Base-by-base conservation (phyloP, 2,888 invertebrate species). In the Dendrolimus pini region DNA sequence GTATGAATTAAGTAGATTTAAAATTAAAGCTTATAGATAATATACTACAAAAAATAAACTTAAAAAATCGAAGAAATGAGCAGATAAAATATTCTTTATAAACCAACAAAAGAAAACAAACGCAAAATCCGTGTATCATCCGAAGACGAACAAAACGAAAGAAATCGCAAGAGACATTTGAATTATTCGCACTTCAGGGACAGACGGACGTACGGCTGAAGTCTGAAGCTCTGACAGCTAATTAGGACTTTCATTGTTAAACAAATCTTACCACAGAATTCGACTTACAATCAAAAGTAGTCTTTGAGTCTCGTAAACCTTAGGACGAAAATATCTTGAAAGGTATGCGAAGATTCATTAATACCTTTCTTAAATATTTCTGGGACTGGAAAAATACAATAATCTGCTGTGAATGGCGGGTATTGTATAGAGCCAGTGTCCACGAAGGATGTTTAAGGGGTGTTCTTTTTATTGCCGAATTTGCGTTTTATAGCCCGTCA, bases 381-480 rank as follows among this genome's bases (percentile, higher is more conserved):
- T 82, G 85, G 83, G 82, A 78, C 77, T 83, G 85, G 83, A 90
- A 89, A 89, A 89, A 90, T 89, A 88, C 82, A 89, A 89, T 89
- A 89, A 90, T 88, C 85, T 80, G 74, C 75, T 75, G 72, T 83
- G 88, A 89, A 89, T 88, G 74, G 82, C 71, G 73, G 75, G 75
- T 69, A 88, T 90, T 90, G 90, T 90, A 86, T 88, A 84, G 85
- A 86, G 82, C 78, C 86, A 83, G 85, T 89, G 90, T 90, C 89
- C 89, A 90, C 89, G 88, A 89, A 89, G 88, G 82, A 82, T 88
- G 83, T 82, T 88, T 85, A 83, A 77, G 77, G 85, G 81, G 83
- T 79, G 82, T 84, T 85, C 83, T 83, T 89, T 89, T 90, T 90
- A 89, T 88, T 86, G 87, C 82, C 77, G 77, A 89, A 89, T 90